Conservation (phyloP, 2,888 invertebrate species). For the Tryphoninae sp. region DNA sequence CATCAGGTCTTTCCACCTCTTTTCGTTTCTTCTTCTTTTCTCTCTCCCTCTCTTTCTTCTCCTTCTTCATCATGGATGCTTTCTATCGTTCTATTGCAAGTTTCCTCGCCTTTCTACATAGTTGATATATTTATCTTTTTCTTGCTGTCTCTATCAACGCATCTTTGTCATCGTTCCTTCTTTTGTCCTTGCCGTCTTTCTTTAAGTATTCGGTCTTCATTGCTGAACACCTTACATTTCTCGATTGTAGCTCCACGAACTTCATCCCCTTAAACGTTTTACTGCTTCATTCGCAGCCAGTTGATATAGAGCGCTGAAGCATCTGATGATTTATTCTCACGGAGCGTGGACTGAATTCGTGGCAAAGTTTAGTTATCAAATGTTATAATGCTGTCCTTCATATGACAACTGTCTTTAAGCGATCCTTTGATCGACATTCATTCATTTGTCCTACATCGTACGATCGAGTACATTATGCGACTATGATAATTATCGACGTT, state of each 20-base stretch:
- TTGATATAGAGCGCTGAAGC: slow-evolving; percentile 70
- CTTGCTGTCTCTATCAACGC: not conserved
- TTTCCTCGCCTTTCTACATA: slow-evolving; percentile 33
- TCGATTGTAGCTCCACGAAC: slow-evolving; percentile 68
- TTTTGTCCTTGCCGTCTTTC: slow-evolving; percentile 15
- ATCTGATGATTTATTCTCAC: not conserved
- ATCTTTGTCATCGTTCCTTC: slow-evolving; percentile 24
- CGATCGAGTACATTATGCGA: too few relatives aligned
- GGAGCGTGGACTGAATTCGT: not conserved
- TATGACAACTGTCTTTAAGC: not conserved
- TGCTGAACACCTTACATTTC: too few relatives aligned
- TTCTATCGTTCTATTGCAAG: not conserved
- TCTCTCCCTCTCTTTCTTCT: slow-evolving; percentile 48
- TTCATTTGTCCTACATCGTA: not conserved
- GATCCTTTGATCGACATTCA: not conserved
- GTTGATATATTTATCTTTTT: not conserved
- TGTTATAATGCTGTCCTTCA: not conserved
- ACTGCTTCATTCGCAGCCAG: slow-evolving; percentile 75
- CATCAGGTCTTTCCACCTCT: slow-evolving; percentile 33
- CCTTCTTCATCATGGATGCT: not conserved
- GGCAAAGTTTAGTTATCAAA: not conserved
- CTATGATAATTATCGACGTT: not conserved
- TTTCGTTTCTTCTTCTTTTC: slow-evolving; percentile 33
- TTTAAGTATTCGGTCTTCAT: slow-evolving; percentile 33
- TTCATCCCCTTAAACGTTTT: slow-evolving; percentile 74